A percentile compares a stretch with the other conserved stretches of the same genome.
These are phyloP conservation scores for Hepsetus odoe DNA, from an alignment of 2,113 vertebrate genomes.

Conservation along the genomic window DNA sequence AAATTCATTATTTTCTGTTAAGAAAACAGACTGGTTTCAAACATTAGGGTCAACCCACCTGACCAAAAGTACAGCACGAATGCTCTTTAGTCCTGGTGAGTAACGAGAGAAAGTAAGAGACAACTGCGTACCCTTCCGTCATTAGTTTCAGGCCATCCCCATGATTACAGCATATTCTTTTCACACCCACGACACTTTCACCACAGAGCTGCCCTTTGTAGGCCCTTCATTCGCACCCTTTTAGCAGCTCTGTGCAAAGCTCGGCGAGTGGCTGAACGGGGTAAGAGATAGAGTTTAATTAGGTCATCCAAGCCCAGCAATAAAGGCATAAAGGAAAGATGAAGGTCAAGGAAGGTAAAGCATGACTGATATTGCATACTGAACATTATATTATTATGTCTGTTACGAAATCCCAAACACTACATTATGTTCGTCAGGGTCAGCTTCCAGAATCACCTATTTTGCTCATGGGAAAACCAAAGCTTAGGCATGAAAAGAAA, in stretches of 20 bases:
- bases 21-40: neutral
- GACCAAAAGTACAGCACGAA: neutral
- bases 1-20: constrained; percentile 1
- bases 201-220: constrained; percentile 36
- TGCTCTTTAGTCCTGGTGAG: neutral
- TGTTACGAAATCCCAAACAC: constrained; percentile 4
- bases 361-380: neutral
- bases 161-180: constrained; percentile 25
- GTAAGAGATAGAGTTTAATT: constrained; percentile 44
- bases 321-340: constrained; percentile 18
- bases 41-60: neutral
- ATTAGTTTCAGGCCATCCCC: constrained; percentile 31
- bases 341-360: constrained; percentile 33
- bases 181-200: neutral
- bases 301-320: constrained; percentile 42
- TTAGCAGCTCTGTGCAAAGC: constrained; percentile 23
- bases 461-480: neutral
- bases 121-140: neutral
- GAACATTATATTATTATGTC: too few relatives aligned
- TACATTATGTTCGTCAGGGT: neutral
- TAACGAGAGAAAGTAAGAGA: neutral
- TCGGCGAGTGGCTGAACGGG: neutral
- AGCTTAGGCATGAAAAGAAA: neutral
- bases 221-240: constrained; percentile 33
- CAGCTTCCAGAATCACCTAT: neutral